phyloP scores from a whole-genome alignment of 2,888 invertebrate species.

The Molanna angustata region DNA sequence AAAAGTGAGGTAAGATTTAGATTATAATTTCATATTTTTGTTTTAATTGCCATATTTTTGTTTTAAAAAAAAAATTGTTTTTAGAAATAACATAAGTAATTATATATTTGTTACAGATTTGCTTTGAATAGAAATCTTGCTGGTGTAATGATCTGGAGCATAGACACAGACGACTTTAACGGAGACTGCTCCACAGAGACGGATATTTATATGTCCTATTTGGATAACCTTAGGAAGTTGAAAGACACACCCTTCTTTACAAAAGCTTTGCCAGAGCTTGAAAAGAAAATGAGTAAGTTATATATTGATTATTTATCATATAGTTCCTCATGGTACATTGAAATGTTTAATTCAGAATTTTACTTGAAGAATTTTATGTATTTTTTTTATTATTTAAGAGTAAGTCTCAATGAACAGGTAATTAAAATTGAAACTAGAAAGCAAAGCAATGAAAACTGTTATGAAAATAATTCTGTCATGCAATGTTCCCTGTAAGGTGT shows the following conservation, averaged over 20 bases:
- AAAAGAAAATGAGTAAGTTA: constrained; percentile 3
- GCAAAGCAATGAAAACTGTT: no score
- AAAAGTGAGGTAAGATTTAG: constrained; percentile 67
- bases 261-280: constrained; percentile 36
- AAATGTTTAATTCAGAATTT: no score
- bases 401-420: no score
- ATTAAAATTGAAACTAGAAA: no score
- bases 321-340: no score
- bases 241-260: constrained; percentile 41
- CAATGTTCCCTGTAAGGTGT: no score
- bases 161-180: constrained; percentile 84
- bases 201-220: constrained; percentile 50
- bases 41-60: no score
- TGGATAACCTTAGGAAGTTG: constrained; percentile 40
- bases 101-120: constrained; percentile 43
- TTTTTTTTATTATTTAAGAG: no score
- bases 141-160: constrained; percentile 86
- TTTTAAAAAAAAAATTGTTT: not conserved
- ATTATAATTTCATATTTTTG: no score
- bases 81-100: not conserved
- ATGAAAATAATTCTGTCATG: no score
- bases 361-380: no score
- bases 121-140: constrained; percentile 65
- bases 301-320: no score
- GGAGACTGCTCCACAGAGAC: constrained; percentile 58